A percentile compares a stretch with the other conserved stretches of the same genome.
phyloP scores from a whole-genome alignment of 2,797 vertebrate genomes.

The Spea hammondii region DNA sequence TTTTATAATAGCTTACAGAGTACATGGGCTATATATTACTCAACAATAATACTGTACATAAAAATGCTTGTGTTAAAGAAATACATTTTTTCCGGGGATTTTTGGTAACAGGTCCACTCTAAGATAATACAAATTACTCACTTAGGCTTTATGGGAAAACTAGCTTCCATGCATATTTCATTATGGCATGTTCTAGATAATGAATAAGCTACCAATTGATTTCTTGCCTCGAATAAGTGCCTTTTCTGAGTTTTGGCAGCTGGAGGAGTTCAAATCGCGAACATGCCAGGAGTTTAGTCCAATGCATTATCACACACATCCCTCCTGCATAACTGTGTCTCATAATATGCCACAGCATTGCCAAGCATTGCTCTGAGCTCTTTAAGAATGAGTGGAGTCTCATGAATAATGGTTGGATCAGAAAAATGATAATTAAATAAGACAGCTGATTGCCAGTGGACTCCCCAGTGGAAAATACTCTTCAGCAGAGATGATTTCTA shows the following conservation, averaged over 20 bases:
- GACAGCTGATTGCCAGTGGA: conserved; percentile 72
- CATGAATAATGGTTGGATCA: conserved; percentile 78
- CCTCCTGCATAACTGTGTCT: conserved; percentile 67
- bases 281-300: conserved; percentile 70
- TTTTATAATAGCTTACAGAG: too few relatives aligned
- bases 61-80: too few relatives aligned
- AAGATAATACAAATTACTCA: not conserved
- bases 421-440: conserved; percentile 77
- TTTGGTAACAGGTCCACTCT: not conserved
- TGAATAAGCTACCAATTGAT: conserved; percentile 45
- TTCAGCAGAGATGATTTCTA: conserved; percentile 61
- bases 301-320: conserved; percentile 69
- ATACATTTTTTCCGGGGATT: too few relatives aligned
- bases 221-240: conserved; percentile 63
- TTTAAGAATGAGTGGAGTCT: conserved; percentile 72
- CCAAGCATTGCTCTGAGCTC: conserved; percentile 72
- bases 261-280: conserved; percentile 67
- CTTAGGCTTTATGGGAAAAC: not conserved
- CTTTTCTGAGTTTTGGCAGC: conserved; percentile 65
- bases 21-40: too few relatives aligned
- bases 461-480: conserved; percentile 69
- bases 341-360: conserved; percentile 74
- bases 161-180: not conserved
- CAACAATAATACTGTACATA: too few relatives aligned
- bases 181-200: conserved; percentile 7